Conservation (phyloP, 1,140 invertebrate genomes). For the Dufourea novaeangliae region DNA sequence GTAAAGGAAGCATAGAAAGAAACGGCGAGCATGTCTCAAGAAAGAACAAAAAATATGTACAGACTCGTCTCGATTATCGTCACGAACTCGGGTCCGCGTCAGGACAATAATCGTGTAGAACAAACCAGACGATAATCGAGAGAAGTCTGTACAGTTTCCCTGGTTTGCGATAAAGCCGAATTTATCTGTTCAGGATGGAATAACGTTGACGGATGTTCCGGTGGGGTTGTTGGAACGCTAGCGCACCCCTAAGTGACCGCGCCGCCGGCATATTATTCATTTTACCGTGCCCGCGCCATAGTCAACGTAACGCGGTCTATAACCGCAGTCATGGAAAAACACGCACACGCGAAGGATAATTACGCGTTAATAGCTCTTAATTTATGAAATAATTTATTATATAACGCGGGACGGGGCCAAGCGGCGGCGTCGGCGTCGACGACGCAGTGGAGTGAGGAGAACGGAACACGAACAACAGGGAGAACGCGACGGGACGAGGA, state of each 20-base stretch:
- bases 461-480: slow-evolving; percentile 19
- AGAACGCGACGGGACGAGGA: too few species aligned
- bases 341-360: slow-evolving; percentile 70
- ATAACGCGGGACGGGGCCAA: slow-evolving; percentile 60
- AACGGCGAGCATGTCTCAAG: too few species aligned
- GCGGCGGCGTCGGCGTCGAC: slow-evolving; percentile 44
- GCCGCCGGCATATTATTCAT: slow-evolving; percentile 48
- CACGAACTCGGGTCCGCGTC: too few species aligned
- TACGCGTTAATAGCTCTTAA: slow-evolving; percentile 72
- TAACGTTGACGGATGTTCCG: slow-evolving; percentile 46
- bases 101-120: too few species aligned
- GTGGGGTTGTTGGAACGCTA: slow-evolving; percentile 6
- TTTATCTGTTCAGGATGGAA: slow-evolving; percentile 46
- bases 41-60: too few species aligned
- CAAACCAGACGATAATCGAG: background rate
- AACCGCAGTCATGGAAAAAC: slow-evolving; percentile 70
- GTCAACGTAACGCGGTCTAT: slow-evolving; percentile 65
- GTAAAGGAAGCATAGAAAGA: too few species aligned
- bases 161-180: slow-evolving; percentile 34
- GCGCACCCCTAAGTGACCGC: slow-evolving; percentile 35
- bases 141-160: background rate
- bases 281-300: slow-evolving; percentile 50
- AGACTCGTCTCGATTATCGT: too few species aligned
- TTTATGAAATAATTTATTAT: slow-evolving; percentile 74
- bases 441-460: slow-evolving; percentile 12